Evolutionary conservation across 2,113 vertebrate species (phyloP).

Genomic region (Nettapus auritus): DNA sequence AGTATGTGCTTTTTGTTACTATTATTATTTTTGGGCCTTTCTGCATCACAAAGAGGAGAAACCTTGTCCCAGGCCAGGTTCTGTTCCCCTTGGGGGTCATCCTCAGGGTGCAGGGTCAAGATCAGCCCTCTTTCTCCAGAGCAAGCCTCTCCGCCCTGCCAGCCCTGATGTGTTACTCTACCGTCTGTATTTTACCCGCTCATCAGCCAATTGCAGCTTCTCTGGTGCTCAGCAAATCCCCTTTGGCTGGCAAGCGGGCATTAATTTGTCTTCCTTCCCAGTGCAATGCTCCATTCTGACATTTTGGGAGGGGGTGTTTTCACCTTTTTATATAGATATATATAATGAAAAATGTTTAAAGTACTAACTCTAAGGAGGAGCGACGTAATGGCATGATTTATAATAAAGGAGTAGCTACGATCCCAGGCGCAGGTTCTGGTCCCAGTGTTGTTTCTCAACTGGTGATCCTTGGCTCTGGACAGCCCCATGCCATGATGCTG

Average conservation of each 20-base stretch:
- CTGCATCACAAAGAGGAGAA: background rate
- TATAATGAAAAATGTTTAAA: conserved; percentile 64
- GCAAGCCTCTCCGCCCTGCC: background rate
- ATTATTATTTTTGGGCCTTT: background rate
- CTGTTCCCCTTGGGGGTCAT: background rate
- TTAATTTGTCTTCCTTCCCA: background rate
- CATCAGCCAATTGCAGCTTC: conserved; percentile 13
- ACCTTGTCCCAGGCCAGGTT: background rate
- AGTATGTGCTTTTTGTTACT: background rate
- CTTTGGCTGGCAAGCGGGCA: background rate
- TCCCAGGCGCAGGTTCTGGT: conserved; percentile 11
- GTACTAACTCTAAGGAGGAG: conserved; percentile 67
- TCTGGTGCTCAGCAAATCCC: conserved; percentile 36
- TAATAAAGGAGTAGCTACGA: conserved; percentile 75
- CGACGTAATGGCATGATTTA: conserved; percentile 61
- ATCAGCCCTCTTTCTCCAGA: background rate
- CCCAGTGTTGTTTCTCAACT: background rate
- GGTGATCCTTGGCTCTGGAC: background rate
- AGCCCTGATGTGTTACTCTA: background rate
- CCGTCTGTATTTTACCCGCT: background rate
- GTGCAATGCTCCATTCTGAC: background rate
- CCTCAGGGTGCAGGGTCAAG: background rate
- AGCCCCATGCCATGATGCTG: background rate
- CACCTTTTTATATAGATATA: conserved; percentile 71
- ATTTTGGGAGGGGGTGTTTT: conserved; percentile 21